Evolutionary conservation across 1,140 invertebrate species (phyloP).

Genomic region (Dermatophagoides farinae): DNA sequence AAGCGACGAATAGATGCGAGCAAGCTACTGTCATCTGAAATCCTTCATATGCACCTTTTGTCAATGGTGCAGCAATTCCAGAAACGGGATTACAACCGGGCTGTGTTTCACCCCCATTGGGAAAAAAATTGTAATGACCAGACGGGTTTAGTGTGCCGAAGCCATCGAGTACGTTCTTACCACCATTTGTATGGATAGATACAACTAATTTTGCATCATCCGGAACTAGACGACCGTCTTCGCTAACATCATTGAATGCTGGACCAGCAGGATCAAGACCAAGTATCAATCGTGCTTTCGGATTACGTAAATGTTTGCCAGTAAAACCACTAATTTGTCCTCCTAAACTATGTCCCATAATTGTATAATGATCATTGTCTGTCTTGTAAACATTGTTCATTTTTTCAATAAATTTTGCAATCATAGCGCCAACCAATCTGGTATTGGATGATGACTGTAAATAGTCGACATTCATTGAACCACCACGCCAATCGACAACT

Average conservation of each 20-base stretch:
- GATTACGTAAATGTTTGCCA: neutral
- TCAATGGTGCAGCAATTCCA: neutral
- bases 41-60: neutral
- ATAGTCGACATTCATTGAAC: conserved; percentile 43
- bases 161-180: neutral
- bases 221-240: conserved; percentile 46
- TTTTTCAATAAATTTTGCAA: conserved; percentile 30
- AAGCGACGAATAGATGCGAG: neutral
- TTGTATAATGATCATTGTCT: conserved; percentile 18
- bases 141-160: neutral
- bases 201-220: conserved; percentile 54
- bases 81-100: neutral
- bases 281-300: conserved; percentile 34
- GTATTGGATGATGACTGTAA: conserved; percentile 46
- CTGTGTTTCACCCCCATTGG: neutral
- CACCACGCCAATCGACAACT: conserved; percentile 61
- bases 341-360: neutral
- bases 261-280: conserved; percentile 58
- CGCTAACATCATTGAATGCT: conserved; percentile 62
- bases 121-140: neutral
- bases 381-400: conserved; percentile 26
- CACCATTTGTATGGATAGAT: conserved; percentile 46
- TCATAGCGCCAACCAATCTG: conserved; percentile 55
- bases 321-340: conserved; percentile 31
- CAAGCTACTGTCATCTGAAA: neutral